These are phyloP conservation scores for Lepidocyrtinus sp. DNA, from an alignment of 2,888 invertebrate species.

Conservation along the genomic window DNA sequence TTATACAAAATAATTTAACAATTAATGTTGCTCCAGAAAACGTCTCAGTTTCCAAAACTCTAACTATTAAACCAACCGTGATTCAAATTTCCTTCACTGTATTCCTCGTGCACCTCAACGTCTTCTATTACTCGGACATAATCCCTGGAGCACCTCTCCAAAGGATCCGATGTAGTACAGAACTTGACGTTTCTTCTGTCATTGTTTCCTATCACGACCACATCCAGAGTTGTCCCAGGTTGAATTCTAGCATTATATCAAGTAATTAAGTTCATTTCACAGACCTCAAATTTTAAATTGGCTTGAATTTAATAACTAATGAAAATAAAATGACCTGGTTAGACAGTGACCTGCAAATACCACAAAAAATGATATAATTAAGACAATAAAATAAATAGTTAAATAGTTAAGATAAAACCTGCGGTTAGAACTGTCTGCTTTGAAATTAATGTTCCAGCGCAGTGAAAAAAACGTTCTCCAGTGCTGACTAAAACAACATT, in stretches of 20 bases:
- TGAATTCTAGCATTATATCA: conserved; percentile 27
- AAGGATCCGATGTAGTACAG: conserved; percentile 35
- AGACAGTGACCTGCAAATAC: too few relatives aligned
- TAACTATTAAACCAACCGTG: conserved; percentile 53
- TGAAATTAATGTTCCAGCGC: conserved; percentile 59
- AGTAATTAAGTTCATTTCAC: too few relatives aligned
- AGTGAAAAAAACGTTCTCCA: conserved; percentile 39
- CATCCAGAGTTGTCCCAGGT: conserved; percentile 21
- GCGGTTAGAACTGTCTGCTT: conserved; percentile 46
- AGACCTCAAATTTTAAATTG: too few relatives aligned
- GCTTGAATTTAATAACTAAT: too few relatives aligned
- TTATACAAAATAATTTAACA: conserved; percentile 17
- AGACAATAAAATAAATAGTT: too few relatives aligned
- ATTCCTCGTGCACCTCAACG: conserved; percentile 63
- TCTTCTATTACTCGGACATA: conserved; percentile 56
- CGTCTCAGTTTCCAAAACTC: too few relatives aligned
- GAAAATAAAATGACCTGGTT: too few relatives aligned
- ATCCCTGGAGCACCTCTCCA: conserved; percentile 39
- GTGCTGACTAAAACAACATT: conserved; percentile 41
- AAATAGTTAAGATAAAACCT: too few relatives aligned
- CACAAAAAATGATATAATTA: too few relatives aligned
- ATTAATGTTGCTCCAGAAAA: not conserved
- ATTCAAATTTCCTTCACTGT: conserved; percentile 58
- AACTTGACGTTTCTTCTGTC: conserved; percentile 50
- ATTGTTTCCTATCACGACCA: conserved; percentile 44